Base-by-base conservation (phyloP, 2,888 invertebrate species). In the Cyclophora albipunctata region DNA sequence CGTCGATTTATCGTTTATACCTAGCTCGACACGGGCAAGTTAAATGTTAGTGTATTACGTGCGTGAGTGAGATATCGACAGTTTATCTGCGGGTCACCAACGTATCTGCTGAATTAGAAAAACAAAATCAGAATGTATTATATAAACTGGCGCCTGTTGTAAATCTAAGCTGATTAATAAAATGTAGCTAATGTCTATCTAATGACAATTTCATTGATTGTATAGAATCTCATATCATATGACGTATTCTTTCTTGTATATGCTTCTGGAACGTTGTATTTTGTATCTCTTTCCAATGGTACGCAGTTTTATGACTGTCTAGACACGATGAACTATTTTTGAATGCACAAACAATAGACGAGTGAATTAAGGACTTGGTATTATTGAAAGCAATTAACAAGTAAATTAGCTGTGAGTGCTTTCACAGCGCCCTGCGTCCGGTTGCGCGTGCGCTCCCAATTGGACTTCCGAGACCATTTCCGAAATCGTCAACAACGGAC, bases 391-490 rank as follows among this genome's bases (percentile, higher is more conserved):
- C 64, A 81, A 81, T 81, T 80, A 78, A 73, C 67, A 66, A 71
- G 69, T 67, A 79, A 76, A 79, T 80, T 74, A 75, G 67, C 59
- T 59, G 62, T 67, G 70, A 78, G 78, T 74, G 76, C 84, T 86
- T 84, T 82, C 80, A 84, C 81, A 80, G 75, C 68, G 73, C 71
- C 73, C 73, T 73, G 75, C 85, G 79, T 86, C 87, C 87, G 86
- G 84, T 70, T 68, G 70, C 68, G 73, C 73, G 55, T 74, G 73
- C 75, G 86, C 76, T 77, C 87, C 80, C 86, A 88, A 87, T 88
- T 87, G 87, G 73, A 88, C 87, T 88, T 88, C 88, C 88, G 85
- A 87, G 73, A 69, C 72, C 70, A 75, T 78, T 85, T 87, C 87
- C 86, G 85, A 88, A 84, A 84, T 82, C 37, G 37, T 37, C 81